Base-by-base conservation (phyloP, 2,113 vertebrate genomes). In the Psittacula cyanocephala region DNA sequence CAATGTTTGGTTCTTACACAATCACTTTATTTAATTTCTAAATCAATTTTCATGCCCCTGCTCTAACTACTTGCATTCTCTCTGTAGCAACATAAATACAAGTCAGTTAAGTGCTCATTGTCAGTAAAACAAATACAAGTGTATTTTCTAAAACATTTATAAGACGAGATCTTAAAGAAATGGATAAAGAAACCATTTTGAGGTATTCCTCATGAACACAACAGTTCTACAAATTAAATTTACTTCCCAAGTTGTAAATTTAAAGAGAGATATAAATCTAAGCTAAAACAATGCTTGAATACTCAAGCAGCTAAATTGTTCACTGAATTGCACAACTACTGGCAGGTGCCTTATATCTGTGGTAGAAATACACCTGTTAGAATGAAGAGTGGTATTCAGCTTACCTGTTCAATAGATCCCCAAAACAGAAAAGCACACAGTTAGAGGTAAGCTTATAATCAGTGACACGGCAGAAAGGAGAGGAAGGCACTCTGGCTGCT, bases 381-480 rank as follows among this genome's bases (percentile, higher is more conserved):
- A 81, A 83, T 17, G 23, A 53, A n/a, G 19, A 55, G 12, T 68
- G 12, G 15, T 62, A 43, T 31, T 60, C 35, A 62, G 24, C 24
- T 50, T 29, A 35, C 19, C 37, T 29, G 8, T 27, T n/a, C 7
- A 1, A 35, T 17, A n/a, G 33, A 57, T 46, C 10, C 69, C 43
- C 31, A 74, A 46, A 46, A 10, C 33, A 59, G 41, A 47, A 63
- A 63, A 89, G 29, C 53, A 35, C 16, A 29, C 3, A 7, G 4
- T 14, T 9, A 19, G 15, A 1, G 1, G 35, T 4, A 52, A 81
- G 16, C 23, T 33, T 3, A 0, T 29, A 29, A 74, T 52, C 2
- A 35, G 4, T 13, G 29, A 17, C 28, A 13, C 19, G 31, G 37
- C 25, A 60, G 59, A 9, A 24, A 9, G 28, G 13, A 60, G 43